A percentile compares a stretch with the other conserved stretches of the same genome.
Evolutionary conservation across 2,888 invertebrate genomes (phyloP).

Genomic region (Synanthedon myopaeformis): DNA sequence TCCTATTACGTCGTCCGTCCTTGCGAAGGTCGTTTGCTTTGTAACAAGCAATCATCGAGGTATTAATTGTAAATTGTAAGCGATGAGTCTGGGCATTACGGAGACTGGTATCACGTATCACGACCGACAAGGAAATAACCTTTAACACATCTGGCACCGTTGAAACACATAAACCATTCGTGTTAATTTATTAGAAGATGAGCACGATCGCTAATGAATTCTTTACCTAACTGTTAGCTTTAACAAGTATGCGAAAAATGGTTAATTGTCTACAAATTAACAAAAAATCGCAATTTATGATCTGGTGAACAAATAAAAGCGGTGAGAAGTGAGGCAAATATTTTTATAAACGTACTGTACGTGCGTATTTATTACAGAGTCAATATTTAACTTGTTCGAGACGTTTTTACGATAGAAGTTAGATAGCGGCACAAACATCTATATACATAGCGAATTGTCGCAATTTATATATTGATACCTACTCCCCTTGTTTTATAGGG

Average conservation of each 20-base stretch:
- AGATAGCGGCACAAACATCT: no score
- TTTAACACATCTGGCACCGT: slow-evolving; percentile 54
- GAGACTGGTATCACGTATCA: slow-evolving; percentile 38
- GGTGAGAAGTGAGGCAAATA: not conserved
- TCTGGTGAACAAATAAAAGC: not conserved
- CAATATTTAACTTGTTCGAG: no score
- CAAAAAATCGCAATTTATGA: not conserved
- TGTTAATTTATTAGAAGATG: slow-evolving; percentile 6
- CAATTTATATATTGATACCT: no score
- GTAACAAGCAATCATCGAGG: slow-evolving; percentile 26
- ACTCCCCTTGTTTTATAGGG: no score
- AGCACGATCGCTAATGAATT: not conserved
- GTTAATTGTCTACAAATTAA: not conserved
- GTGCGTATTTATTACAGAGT: no score
- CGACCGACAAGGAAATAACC: slow-evolving; percentile 56
- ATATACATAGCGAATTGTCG: no score
- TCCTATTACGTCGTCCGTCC: slow-evolving; percentile 32
- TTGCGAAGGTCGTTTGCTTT: slow-evolving; percentile 53
- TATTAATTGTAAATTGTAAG: slow-evolving; percentile 35
- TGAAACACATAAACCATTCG: slow-evolving; percentile 43
- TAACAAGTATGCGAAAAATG: slow-evolving; percentile 3
- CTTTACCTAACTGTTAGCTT: slow-evolving; percentile 1
- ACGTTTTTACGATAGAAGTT: no score
- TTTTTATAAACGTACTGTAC: no score
- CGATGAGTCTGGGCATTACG: slow-evolving; percentile 42